Conservation (phyloP, 2,797 vertebrate genomes). For the Microchirus variegatus region DNA sequence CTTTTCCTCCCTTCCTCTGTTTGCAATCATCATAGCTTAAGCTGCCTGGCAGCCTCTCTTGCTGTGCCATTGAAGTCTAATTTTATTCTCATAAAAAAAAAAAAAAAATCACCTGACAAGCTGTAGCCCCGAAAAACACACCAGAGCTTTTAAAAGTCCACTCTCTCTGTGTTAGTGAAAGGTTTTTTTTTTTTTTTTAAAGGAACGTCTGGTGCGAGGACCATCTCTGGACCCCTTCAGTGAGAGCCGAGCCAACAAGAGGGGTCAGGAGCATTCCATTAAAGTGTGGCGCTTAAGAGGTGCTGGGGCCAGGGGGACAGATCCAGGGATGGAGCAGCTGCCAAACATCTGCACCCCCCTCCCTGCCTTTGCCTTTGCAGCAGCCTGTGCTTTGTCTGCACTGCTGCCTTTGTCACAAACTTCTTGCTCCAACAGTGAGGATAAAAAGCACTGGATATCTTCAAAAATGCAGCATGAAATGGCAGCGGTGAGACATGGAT, state of each 20-base stretch:
- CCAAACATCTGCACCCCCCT: conserved; percentile 78
- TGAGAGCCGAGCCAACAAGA: conserved; percentile 60
- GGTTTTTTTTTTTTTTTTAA: too few relatives aligned
- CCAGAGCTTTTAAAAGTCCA: conserved; percentile 52
- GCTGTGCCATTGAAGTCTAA: conserved; percentile 73
- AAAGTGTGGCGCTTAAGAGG: conserved; percentile 81
- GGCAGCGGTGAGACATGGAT: conserved; percentile 19
- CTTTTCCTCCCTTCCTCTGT: conserved; percentile 55
- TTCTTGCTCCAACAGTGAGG: conserved; percentile 48
- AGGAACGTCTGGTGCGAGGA: conserved; percentile 30
- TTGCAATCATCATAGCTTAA: conserved; percentile 67
- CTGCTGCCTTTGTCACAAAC: conserved; percentile 67
- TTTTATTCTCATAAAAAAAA: conserved; percentile 68
- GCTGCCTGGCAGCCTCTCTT: conserved; percentile 57
- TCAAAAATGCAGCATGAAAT: conserved; percentile 33
- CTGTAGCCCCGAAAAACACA: conserved; percentile 50
- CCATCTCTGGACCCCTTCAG: conserved; percentile 20
- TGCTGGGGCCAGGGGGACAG: conserved; percentile 73
- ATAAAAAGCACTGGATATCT: conserved; percentile 41
- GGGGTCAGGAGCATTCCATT: conserved; percentile 72
- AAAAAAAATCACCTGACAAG: conserved; percentile 68
- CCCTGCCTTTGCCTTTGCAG: too few relatives aligned
- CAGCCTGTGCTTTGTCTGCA: conserved; percentile 60
- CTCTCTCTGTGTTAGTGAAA: conserved; percentile 18
- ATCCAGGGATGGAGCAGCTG: conserved; percentile 72